These are phyloP conservation scores for Deilephila elpenor DNA, from an alignment of 2,888 invertebrate genomes.

Conservation along the genomic window DNA sequence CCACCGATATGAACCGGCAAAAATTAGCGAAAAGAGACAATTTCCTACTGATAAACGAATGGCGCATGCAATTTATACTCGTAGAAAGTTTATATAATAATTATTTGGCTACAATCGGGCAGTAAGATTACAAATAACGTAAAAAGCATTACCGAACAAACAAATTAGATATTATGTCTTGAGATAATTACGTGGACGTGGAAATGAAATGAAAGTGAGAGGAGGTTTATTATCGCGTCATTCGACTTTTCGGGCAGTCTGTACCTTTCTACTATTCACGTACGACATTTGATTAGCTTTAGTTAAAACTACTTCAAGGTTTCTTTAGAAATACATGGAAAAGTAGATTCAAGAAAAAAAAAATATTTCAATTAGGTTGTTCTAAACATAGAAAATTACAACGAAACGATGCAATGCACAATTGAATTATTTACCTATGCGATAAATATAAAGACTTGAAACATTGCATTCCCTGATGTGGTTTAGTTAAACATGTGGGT, in stretches of 20 bases:
- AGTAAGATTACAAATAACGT: slow-evolving; percentile 11
- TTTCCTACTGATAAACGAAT: neutral
- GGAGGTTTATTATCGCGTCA: neutral
- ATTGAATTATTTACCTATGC: too few relatives aligned
- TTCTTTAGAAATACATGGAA: too few relatives aligned
- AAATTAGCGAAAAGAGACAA: neutral
- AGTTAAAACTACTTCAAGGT: too few relatives aligned
- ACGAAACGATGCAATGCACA: too few relatives aligned
- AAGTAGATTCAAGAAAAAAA: too few relatives aligned
- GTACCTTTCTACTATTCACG: neutral
- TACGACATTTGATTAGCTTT: too few relatives aligned
- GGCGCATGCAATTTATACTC: neutral
- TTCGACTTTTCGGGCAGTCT: neutral
- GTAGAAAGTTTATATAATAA: slow-evolving; percentile 10
- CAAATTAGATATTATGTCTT: slow-evolving; percentile 19
- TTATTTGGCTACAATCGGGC: neutral
- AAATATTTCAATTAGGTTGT: too few relatives aligned
- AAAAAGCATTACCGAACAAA: slow-evolving; percentile 16
- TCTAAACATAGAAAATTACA: too few relatives aligned
- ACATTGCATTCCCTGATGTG: neutral
- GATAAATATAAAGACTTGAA: neutral
- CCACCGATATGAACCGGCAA: neutral
- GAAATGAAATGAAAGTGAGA: slow-evolving; percentile 22
- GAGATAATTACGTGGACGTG: slow-evolving; percentile 15
- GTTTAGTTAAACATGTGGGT: slow-evolving; percentile 11